Evolutionary conservation across 1,140 invertebrate species (phyloP), one percentile per base, ranked within the genome.

Genomic region (Drosophila santomea): DNA sequence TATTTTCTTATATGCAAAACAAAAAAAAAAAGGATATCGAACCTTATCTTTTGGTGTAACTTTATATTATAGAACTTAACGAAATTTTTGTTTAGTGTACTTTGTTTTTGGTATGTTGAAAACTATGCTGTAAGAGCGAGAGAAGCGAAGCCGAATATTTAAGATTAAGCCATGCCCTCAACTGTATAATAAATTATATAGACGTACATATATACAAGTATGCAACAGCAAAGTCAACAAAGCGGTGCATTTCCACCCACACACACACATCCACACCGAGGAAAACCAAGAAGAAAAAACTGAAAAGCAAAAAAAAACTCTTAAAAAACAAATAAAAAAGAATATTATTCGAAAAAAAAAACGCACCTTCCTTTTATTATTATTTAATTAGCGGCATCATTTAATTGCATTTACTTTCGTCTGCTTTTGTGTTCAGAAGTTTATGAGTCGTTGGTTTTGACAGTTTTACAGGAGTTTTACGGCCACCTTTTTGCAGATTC

Each of bases 141-240:
- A 59, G 77, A 32, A 64, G 44, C 62, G 62, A 44, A 64, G 62
- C 73, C 58, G 80, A 89, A 89, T 78, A 89, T 78, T 78, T 80
- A 88, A 84, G 60, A 78, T 84, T 88, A 88, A 88, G 84, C 83
- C 83, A 89, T 86, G 83, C 84, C 83, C 83, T 88, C 83, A 88
- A 88, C 78, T 88, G 83, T 88, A 88, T 88, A 89, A 89, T 83
- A 88, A 89, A 83, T 89, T 88, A 88, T 88, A 82, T 50, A 71
- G 47, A 68, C 36, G 55, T 63, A 68, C 44, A 57, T 39, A 66
- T 41, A 75, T 59, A 20, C 20, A 20, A 20, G 20, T 20, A 75
- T 67, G 74, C 71, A 54, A 54, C 51, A 74, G 59, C 57, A 54
- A 89, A 88, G 84, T 89, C 83, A 88, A 89, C 80, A 85, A 80